Percentiles rank a stretch among this genome's conserved stretches.
These are phyloP conservation scores for Cosmopolites sordidus DNA, from an alignment of 2,888 invertebrate genomes.

Conservation along the genomic window DNA sequence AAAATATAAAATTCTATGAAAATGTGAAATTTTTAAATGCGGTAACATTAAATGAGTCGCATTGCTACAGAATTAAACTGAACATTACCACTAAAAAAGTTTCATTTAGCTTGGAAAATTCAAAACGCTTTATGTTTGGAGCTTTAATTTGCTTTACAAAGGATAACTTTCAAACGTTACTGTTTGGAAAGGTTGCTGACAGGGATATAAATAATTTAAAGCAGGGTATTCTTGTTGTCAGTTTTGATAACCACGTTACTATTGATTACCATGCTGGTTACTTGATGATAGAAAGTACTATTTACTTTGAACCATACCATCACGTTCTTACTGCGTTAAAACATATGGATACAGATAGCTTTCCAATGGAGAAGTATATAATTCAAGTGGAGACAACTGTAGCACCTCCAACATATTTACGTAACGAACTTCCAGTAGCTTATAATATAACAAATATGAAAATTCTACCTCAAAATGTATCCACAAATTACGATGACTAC, in stretches of 20 bases:
- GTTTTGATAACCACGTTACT: slow-evolving; percentile 27
- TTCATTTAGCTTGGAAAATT: slow-evolving; percentile 48
- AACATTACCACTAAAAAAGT: slow-evolving; percentile 30
- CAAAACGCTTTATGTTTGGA: slow-evolving; percentile 65
- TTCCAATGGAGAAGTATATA: slow-evolving; percentile 68
- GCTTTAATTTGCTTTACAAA: slow-evolving; percentile 68
- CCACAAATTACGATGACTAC: neutral
- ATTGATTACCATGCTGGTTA: slow-evolving; percentile 15
- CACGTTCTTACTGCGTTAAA: slow-evolving; percentile 59
- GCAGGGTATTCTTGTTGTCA: slow-evolving; percentile 53
- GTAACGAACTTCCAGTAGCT: neutral
- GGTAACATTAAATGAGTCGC: slow-evolving; percentile 28
- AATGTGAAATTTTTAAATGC: slow-evolving; percentile 11
- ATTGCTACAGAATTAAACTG: slow-evolving; percentile 30
- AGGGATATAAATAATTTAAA: slow-evolving; percentile 52
- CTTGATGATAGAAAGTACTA: slow-evolving; percentile 70
- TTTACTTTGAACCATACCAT: slow-evolving; percentile 78
- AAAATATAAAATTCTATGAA: slow-evolving; percentile 18
- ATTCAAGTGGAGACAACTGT: slow-evolving; percentile 50
- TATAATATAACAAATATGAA: slow-evolving; percentile 13
- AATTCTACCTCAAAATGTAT: slow-evolving; percentile 7
- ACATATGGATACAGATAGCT: slow-evolving; percentile 51
- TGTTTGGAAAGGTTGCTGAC: slow-evolving; percentile 66
- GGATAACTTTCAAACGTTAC: slow-evolving; percentile 63
- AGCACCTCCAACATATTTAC: slow-evolving; percentile 42